Conservation (phyloP, 1,140 invertebrate species). For the Cotesia vestalis region DNA sequence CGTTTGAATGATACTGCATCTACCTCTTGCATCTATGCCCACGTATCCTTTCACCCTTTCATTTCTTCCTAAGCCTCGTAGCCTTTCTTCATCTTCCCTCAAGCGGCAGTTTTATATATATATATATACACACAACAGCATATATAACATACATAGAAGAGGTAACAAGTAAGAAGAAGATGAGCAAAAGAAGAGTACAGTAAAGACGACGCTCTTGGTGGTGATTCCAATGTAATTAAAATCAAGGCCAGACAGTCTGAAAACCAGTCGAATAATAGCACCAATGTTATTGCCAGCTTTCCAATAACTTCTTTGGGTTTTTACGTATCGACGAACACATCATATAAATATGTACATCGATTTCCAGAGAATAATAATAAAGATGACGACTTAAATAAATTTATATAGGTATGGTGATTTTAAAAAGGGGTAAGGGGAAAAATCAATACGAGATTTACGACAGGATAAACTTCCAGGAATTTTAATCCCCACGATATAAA, state of each 20-base stretch:
- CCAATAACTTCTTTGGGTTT: slow-evolving; percentile 20
- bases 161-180: slow-evolving; percentile 15
- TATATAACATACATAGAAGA: neutral
- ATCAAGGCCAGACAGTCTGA: slow-evolving; percentile 46
- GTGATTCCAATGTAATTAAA: slow-evolving; percentile 52
- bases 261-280: slow-evolving; percentile 41
- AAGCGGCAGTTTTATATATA: no score
- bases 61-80: neutral
- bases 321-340: slow-evolving; percentile 13
- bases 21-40: slow-evolving; percentile 2
- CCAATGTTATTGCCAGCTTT: slow-evolving; percentile 37
- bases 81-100: neutral
- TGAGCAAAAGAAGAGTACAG: slow-evolving; percentile 31
- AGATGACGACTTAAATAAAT: neutral
- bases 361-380: neutral
- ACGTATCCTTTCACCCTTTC: neutral
- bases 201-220: slow-evolving; percentile 43
- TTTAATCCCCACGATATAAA: neutral
- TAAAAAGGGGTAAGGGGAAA: neutral
- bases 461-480: no score
- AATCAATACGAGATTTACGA: neutral
- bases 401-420: neutral
- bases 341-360: slow-evolving; percentile 5
- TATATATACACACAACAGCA: neutral
- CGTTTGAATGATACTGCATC: slow-evolving; percentile 21